A percentile compares a stretch with the other conserved stretches of the same genome.
These are phyloP conservation scores for Acrocephalus arundinaceus DNA, from an alignment of 2,113 vertebrate genomes.

Conservation along the genomic window DNA sequence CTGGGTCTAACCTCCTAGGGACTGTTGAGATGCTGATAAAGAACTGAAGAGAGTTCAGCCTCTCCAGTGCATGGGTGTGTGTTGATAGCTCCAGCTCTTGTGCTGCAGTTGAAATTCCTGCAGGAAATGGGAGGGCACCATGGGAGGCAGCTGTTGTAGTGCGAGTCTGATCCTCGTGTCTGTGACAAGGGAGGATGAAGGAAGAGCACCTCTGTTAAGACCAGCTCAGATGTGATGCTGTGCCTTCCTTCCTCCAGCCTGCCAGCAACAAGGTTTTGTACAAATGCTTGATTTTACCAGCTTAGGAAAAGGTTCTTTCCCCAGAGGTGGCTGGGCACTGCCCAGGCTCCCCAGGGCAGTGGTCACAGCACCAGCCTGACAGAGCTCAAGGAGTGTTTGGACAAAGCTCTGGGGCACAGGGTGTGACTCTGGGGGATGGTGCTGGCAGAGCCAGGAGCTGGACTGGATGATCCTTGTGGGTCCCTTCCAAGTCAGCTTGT, in stretches of 20 bases:
- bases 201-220: not conserved
- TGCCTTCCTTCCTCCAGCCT: not conserved
- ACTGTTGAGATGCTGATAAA: not conserved
- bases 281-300: not conserved
- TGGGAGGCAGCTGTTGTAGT: not conserved
- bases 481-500: not conserved
- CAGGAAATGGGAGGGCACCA: not conserved
- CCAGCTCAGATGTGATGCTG: not conserved
- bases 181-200: not conserved
- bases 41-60: not conserved
- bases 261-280: not conserved
- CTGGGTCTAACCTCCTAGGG: rapidly evolving
- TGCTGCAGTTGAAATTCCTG: not conserved
- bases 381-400: not conserved
- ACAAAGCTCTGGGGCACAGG: not conserved
- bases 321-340: not conserved
- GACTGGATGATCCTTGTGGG: not conserved
- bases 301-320: not conserved
- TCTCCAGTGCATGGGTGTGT: not conserved
- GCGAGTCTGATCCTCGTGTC: not conserved
- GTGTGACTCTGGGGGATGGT: not conserved
- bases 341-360: not conserved
- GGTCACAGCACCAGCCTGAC: not conserved
- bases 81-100: not conserved
- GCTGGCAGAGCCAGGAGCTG: not conserved